Base-by-base conservation (phyloP, 2,888 invertebrate species). In the Agrotis ipsilon region DNA sequence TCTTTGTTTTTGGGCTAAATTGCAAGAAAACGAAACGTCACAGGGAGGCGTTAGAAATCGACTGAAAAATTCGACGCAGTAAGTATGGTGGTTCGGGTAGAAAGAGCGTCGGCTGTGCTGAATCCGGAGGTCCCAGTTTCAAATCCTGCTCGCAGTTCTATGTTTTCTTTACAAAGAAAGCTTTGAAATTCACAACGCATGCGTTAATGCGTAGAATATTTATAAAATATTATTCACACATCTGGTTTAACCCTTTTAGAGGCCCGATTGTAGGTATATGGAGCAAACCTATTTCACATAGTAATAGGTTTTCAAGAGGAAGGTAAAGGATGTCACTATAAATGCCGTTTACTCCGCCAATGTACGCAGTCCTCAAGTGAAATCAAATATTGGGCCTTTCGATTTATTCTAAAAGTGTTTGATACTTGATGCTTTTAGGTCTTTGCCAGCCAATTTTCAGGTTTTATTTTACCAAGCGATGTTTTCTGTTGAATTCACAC, bases 311-410 rank as follows among this genome's bases (percentile, higher is more conserved):
- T 60, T 69, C 55, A 49, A 78, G 55, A 60, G 68, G 2, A 49
- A 65, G 46, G 70, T 63, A 73, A 83, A 81, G 63, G 43, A 76
- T 71, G 81, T 46, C 66, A 75, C 67, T 77, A 63, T 72, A 60
- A 57, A 77, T 66, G 65, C 57, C 48, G 49, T 21, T 64, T 51
- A 54, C 58, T 57, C 60, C 57, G n/a, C 43, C 43, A 72, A 60
- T 52, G 58, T 57, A 54, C 49, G 57, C 51, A 55, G 70, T 59
- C 51, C 46, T 68, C 58, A 46, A 76, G 64, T 66, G 55, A 68
- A 58, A 63, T 66, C 72, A 80, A 80, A 79, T 72, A 80, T 76
- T 79, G 58, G 68, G 21, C 52, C 24, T 67, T 45, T 59, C 48
- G 54, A 62, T 67, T 67, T 52, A 49, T 19, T 3, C 32, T 59